Conservation (phyloP, 2,113 vertebrate genomes). For the Engraulis encrasicolus region DNA sequence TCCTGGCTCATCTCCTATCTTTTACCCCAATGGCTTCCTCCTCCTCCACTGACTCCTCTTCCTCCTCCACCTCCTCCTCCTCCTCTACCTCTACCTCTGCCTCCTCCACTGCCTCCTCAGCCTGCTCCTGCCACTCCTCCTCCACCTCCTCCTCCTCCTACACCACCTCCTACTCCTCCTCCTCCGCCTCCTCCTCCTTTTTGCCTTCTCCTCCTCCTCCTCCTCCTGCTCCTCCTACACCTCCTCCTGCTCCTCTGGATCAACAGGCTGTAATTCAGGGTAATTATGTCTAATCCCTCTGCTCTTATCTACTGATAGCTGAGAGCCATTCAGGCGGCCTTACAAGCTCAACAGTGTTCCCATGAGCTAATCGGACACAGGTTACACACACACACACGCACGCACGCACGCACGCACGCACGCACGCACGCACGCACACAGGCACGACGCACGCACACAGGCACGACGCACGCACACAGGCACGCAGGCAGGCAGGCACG, state of each 20-base stretch:
- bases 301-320: conserved; percentile 42
- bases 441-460: not conserved
- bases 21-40: not conserved
- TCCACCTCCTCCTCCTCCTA: too few species aligned
- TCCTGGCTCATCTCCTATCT: not conserved
- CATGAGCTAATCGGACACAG: conserved; percentile 30
- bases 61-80: conserved; percentile 8
- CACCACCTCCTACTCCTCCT: too few species aligned
- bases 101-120: too few species aligned
- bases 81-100: not conserved
- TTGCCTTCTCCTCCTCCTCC: conserved; percentile 22
- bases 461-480: not conserved
- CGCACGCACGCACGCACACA: not conserved
- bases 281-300: conserved; percentile 43
- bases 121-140: too few species aligned
- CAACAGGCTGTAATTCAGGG: conserved; percentile 34
- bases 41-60: conserved; percentile 19
- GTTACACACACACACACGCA: not conserved
- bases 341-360: conserved; percentile 29
- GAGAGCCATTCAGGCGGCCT: conserved; percentile 22
- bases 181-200: conserved; percentile 14
- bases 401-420: not conserved
- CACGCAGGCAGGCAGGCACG: too few species aligned
- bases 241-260: not conserved
- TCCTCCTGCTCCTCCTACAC: not conserved